Evolutionary conservation across 2,113 vertebrate species (phyloP).

Genomic region (Merops nubicus): DNA sequence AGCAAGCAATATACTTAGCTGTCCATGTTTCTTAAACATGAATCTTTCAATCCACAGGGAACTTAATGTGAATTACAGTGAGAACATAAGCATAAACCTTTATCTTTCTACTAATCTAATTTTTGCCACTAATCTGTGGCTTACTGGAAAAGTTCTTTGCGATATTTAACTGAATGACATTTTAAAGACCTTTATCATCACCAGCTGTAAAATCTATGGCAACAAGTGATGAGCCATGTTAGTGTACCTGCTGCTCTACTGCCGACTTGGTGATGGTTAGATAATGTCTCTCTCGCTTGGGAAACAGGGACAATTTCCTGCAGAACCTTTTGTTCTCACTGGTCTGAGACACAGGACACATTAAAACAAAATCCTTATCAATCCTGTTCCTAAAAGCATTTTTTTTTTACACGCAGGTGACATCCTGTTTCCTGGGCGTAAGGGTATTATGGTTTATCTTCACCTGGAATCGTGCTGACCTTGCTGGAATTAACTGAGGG

Average conservation of each 20-base stretch:
- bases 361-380: not conserved
- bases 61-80: not conserved
- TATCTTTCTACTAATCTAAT: not conserved
- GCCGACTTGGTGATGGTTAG: not conserved
- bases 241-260: not conserved
- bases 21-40: not conserved
- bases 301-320: not conserved
- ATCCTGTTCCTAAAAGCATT: not conserved
- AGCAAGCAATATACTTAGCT: not conserved
- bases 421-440: fast-evolving
- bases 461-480: not conserved
- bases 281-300: not conserved
- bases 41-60: not conserved
- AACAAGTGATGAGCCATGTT: not conserved
- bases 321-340: not conserved
- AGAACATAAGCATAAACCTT: not conserved
- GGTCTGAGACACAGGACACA: not conserved
- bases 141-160: slow-evolving; percentile 45
- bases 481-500: not conserved
- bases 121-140: not conserved
- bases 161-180: slow-evolving; percentile 53
- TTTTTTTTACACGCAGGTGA: not conserved
- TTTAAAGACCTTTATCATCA: slow-evolving; percentile 30
- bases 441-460: not conserved
- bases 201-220: slow-evolving; percentile 32